Conservation (phyloP, 2,113 vertebrate genomes). For the Heloderma charlesbogerti region DNA sequence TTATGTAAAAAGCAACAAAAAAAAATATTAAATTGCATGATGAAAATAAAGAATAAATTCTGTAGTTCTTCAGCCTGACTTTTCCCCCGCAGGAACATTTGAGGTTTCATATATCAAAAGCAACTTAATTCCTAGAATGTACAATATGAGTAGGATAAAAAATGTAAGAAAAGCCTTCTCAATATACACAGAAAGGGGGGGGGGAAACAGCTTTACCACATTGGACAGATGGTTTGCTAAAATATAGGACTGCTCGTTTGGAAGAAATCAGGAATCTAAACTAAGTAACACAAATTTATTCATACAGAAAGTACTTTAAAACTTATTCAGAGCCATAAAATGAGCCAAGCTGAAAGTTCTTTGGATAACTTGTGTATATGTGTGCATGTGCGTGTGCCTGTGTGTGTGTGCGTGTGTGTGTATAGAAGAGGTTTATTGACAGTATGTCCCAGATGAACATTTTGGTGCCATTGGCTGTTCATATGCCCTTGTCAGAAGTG, state of each 20-base stretch:
- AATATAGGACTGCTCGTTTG: background rate
- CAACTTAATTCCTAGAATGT: constrained; percentile 28
- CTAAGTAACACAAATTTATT: background rate
- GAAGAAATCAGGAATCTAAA: background rate
- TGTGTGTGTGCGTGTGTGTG: no score
- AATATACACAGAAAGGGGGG: background rate
- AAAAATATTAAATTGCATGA: background rate
- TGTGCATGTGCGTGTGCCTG: no score
- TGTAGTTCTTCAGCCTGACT: background rate
- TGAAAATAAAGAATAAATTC: background rate
- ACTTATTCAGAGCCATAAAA: background rate
- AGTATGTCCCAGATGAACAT: no score
- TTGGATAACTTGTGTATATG: background rate
- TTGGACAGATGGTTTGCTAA: background rate
- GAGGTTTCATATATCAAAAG: rapidly evolving
- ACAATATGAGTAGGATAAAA: background rate
- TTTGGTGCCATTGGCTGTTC: no score
- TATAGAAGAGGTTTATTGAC: no score
- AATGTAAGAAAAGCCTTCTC: background rate
- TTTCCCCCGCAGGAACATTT: background rate
- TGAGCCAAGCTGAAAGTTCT: background rate
- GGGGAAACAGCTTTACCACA: background rate
- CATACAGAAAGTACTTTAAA: background rate
- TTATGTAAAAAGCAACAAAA: no score
- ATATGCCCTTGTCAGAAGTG: no score